These are phyloP conservation scores for Spodoptera litura DNA, from an alignment of 1,140 invertebrate genomes.

Conservation along the genomic window DNA sequence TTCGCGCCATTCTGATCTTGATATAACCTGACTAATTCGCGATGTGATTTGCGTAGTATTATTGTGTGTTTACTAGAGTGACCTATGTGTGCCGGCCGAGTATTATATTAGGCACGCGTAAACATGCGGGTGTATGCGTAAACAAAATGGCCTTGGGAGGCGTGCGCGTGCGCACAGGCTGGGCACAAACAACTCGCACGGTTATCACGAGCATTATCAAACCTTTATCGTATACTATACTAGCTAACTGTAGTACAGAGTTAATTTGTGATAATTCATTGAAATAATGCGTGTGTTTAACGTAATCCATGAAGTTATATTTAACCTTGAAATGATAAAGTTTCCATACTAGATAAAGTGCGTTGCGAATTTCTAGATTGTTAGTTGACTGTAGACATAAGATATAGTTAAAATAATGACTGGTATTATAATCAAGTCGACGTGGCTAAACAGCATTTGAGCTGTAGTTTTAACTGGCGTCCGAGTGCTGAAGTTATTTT, in stretches of 20 bases:
- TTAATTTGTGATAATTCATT: constrained; percentile 46
- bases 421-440: not conserved
- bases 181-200: constrained; percentile 66
- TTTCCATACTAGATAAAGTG: constrained; percentile 13
- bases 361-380: constrained; percentile 1
- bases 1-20: constrained; percentile 79
- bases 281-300: constrained; percentile 12
- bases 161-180: constrained; percentile 65
- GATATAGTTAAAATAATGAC: not conserved
- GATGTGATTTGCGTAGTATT: constrained; percentile 51
- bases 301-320: constrained; percentile 17
- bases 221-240: constrained; percentile 62
- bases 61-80: constrained; percentile 46
- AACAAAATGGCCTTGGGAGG: constrained; percentile 81
- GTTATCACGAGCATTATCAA: constrained; percentile 68
- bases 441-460: constrained; percentile 13
- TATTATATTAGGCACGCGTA: constrained; percentile 67
- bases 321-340: constrained; percentile 47
- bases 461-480: constrained; percentile 61
- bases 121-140: constrained; percentile 76
- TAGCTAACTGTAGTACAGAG: constrained; percentile 52
- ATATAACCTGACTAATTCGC: constrained; percentile 64
- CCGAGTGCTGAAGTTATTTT: constrained; percentile 74
- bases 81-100: constrained; percentile 56
- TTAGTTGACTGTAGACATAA: not conserved